A percentile compares a stretch with the other conserved stretches of the same genome.
These are phyloP conservation scores for Eurois occulta DNA, from an alignment of 2,888 invertebrate species.

Conservation along the genomic window DNA sequence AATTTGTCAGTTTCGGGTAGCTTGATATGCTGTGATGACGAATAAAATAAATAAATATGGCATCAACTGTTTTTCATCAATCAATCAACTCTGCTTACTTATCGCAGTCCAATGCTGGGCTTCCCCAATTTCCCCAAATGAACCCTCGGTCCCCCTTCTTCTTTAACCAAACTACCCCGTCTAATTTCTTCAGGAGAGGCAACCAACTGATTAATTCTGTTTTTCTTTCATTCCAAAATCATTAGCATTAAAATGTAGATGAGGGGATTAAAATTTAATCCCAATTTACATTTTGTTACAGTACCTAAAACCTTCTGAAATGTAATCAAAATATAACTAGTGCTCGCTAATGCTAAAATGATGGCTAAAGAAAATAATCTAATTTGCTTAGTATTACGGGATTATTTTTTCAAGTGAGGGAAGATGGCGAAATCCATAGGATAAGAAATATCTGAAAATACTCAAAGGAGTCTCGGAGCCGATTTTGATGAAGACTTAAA, in stretches of 20 bases:
- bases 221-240: slow-evolving; percentile 59
- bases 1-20: too few relatives aligned
- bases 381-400: background rate
- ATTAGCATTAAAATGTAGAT: slow-evolving; percentile 62
- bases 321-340: slow-evolving; percentile 48
- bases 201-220: slow-evolving; percentile 60
- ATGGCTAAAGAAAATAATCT: slow-evolving; percentile 12
- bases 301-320: slow-evolving; percentile 29
- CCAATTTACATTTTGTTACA: slow-evolving; percentile 51
- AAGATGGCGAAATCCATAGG: background rate
- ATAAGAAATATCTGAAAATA: background rate
- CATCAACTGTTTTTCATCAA: slow-evolving; percentile 3
- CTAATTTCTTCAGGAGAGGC: slow-evolving; percentile 30
- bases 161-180: slow-evolving; percentile 14
- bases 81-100: slow-evolving; percentile 26
- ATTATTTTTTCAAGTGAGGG: background rate
- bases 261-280: slow-evolving; percentile 63
- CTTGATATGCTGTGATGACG: background rate
- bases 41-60: background rate
- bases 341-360: slow-evolving; percentile 18
- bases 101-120: background rate
- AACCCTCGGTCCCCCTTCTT: background rate
- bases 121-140: background rate
- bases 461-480: background rate
- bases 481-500: background rate